Evolutionary conservation across 2,113 vertebrate genomes (phyloP), one percentile per base, ranked within the genome.

Genomic region (Gymnarchus niloticus): DNA sequence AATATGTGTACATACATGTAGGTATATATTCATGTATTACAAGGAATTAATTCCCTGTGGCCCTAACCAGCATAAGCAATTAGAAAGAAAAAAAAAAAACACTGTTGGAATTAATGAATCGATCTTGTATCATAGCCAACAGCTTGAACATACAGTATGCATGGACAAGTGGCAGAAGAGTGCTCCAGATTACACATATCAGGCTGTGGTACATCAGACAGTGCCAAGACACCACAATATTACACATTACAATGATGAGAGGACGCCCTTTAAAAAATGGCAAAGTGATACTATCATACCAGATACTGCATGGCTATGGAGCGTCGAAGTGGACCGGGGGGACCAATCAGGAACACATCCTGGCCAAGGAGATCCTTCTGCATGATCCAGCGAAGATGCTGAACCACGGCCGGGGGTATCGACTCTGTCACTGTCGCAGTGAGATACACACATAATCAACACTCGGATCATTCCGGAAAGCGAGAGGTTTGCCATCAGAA

Each of bases 251-350:
- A 37, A 73, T 33, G 41, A 73, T 73, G 33, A 41, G 65, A 73
- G 65, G 65, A 73, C 33, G 28, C 33, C 12, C 33, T 69, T 69
- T 37, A 69, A 69, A 73, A n/a, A 37, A 69, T 14, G 41, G 28
- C 2, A 25, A 28, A 4, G 6, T n/a, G 6, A 28, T 25, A 82
- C 25, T 10, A 57, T 44, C 82, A 59, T 92, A 99, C 98, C 91
- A 99, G 93, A 90, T 99, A 99, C 81, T 98, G 97, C 98, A 99
- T 99, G n/a, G 97, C 98, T 90, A 99, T 94, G 19, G 97, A 96
- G 44, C 98, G 93, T 6, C 98, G 95, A 86, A 99, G 94, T 23
- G 97, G 97, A 81, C 98, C 98, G 6, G 98, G 98, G 46, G 98
- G 98, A 21, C 98, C 98, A 7, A 99, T 99, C 9, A 99, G 96